phyloP scores from a whole-genome alignment of 2,797 vertebrate species.

The Octomys mimax region DNA sequence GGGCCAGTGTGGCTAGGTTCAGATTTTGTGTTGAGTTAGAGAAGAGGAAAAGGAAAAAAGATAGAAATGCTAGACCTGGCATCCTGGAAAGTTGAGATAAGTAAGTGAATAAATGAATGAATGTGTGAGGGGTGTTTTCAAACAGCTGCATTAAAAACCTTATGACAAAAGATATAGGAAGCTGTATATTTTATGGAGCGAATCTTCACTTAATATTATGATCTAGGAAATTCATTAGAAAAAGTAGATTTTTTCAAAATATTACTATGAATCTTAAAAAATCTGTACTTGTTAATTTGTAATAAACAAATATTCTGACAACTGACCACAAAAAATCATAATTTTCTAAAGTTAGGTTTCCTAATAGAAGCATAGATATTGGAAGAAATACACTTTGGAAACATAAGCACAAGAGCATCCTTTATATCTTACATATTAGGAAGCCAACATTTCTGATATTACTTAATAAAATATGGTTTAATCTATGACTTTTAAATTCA shows the following conservation, averaged over 20 bases:
- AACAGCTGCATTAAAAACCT: slow-evolving; percentile 39
- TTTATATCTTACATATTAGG: slow-evolving; percentile 9
- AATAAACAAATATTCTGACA: slow-evolving; percentile 50
- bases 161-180: slow-evolving; percentile 15
- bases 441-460: slow-evolving; percentile 40
- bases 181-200: slow-evolving; percentile 12
- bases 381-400: slow-evolving; percentile 17
- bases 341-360: slow-evolving; percentile 19
- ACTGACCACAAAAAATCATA: background rate
- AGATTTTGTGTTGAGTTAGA: slow-evolving; percentile 78
- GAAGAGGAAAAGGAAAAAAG: slow-evolving; percentile 60
- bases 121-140: slow-evolving; percentile 15
- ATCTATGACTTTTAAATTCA: slow-evolving; percentile 42
- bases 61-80: slow-evolving; percentile 46
- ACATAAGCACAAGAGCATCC: background rate
- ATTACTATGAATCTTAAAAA: slow-evolving; percentile 42
- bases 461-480: slow-evolving; percentile 43
- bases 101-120: background rate
- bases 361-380: background rate
- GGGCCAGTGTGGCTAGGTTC: slow-evolving; percentile 84
- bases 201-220: slow-evolving; percentile 34
- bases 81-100: background rate
- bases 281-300: slow-evolving; percentile 53
- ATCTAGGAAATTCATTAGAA: slow-evolving; percentile 47
- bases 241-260: slow-evolving; percentile 29